Evolutionary conservation across 2,888 invertebrate genomes (phyloP), one percentile per base, ranked within the genome.

Genomic region (Galeruca laticollis): DNA sequence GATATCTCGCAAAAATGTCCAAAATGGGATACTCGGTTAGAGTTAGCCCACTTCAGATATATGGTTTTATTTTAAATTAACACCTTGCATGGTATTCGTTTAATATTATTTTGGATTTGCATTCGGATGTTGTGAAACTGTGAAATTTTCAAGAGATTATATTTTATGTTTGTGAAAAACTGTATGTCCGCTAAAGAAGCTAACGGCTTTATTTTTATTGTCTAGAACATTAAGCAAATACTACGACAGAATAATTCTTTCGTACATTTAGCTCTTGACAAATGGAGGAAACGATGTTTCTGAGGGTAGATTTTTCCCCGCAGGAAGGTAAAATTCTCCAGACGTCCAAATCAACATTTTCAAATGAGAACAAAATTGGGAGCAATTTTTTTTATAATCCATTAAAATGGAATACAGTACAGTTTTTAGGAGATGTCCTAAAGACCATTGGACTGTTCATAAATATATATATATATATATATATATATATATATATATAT

Each of bases 81-180:
- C n/a, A n/a, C n/a, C n/a, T n/a, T n/a, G n/a, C n/a, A n/a, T n/a
- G n/a, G n/a, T n/a, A n/a, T n/a, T n/a, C n/a, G n/a, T n/a, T n/a
- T n/a, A n/a, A n/a, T n/a, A n/a, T n/a, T n/a, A n/a, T n/a, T n/a
- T n/a, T n/a, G n/a, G n/a, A n/a, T n/a, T n/a, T n/a, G n/a, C n/a
- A n/a, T n/a, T n/a, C n/a, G n/a, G n/a, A n/a, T n/a, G n/a, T n/a
- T n/a, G 26, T 26, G 26, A 6, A 57, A 21, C n/a, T 57, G 57
- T 56, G 47, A n/a, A n/a, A n/a, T 66, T 71, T 75, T 70, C 70
- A 60, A 71, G 65, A 60, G 64, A 73, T 71, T 76, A 72, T 73
- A 70, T 73, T 72, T 76, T 71, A 69, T 72, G 71, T 70, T 68
- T 66, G 71, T 69, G 74, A 70, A 75, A 74, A 77, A 73, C 51